Base-by-base conservation (phyloP, 2,888 invertebrate genomes). In the Acanthosepion esculentum region DNA sequence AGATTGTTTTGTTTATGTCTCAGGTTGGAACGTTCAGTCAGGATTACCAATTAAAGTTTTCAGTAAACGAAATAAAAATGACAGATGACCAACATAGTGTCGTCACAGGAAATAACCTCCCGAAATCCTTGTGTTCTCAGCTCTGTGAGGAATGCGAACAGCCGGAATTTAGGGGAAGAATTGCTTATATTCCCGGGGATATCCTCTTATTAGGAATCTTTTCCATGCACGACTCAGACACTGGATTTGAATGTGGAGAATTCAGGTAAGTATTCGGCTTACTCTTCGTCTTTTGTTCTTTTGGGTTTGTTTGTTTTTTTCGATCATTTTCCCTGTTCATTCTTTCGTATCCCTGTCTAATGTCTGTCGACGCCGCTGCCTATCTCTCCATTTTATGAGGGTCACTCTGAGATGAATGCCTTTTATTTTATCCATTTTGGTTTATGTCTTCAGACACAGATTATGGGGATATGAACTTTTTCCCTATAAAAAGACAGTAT, bases 191-290 rank as follows among this genome's bases (percentile, higher is more conserved):
- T 95, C 94, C 91, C 64, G 97, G 96, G 0, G 96, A 96, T n/a
- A 95, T 95, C 0, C 95, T 96, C 55, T 95, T 97, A 48, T 91
- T 97, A 4, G 97, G 96, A 20, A 95, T 97, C n/a, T 96, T 97
- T 94, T 96, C 96, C 7, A 94, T 96, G 23, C 96, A 97, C 94
- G 95, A 96, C 29, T 41, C 95, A 94, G 0, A 95, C 26, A 94
- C 96, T 33, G 96, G 96, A 7, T 96, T 96, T 94, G 55, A 94
- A 48, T 96, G 96, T 95, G 96, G 96, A 12, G 33, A 91, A 15
- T 94, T 95, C 33, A 95, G 96, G 78, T 94, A 94, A n/a, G 95
- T 78, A 15, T 10, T n/a, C 41, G 1, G 41, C 41, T 41, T 41
- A 41, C 41, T 41, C 41, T 41, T 41, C 41, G 41, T 41, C 41